Percentiles rank a stretch among this genome's conserved stretches.
phyloP scores from a whole-genome alignment of 2,888 invertebrate species.

The Eupeodes luniger region DNA sequence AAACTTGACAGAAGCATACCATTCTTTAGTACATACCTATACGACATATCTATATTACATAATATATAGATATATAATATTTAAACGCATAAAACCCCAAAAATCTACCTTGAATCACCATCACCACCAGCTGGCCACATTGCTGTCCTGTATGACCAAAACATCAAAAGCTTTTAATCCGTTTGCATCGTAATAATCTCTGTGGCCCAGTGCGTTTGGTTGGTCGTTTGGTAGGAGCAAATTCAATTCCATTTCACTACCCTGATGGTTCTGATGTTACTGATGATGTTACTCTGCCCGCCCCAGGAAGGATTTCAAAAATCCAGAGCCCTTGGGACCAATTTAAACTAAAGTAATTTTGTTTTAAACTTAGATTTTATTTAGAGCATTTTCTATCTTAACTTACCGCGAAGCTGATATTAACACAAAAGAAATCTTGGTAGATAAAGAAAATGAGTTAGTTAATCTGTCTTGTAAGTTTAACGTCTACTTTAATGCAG shows the following conservation, averaged over 20 bases:
- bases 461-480: too few relatives aligned
- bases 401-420: too few relatives aligned
- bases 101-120: neutral
- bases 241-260: conserved; percentile 17
- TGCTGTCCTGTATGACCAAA: conserved; percentile 43
- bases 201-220: conserved; percentile 19
- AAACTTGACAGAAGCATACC: conserved; percentile 32
- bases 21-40: neutral
- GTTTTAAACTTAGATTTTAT: neutral
- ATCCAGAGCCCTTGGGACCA: neutral
- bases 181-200: conserved; percentile 63
- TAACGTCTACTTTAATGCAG: too few relatives aligned
- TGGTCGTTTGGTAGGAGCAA: neutral
- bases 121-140: conserved; percentile 6
- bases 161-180: conserved; percentile 74
- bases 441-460: too few relatives aligned
- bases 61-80: neutral
- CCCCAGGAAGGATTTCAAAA: neutral
- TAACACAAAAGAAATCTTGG: too few relatives aligned
- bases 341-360: neutral
- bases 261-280: neutral
- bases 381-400: too few relatives aligned
- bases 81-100: conserved; percentile 46
- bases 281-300: neutral
- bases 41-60: too few relatives aligned